Evolutionary conservation across 2,888 invertebrate species (phyloP).

Genomic region (Cynaeus angustus): DNA sequence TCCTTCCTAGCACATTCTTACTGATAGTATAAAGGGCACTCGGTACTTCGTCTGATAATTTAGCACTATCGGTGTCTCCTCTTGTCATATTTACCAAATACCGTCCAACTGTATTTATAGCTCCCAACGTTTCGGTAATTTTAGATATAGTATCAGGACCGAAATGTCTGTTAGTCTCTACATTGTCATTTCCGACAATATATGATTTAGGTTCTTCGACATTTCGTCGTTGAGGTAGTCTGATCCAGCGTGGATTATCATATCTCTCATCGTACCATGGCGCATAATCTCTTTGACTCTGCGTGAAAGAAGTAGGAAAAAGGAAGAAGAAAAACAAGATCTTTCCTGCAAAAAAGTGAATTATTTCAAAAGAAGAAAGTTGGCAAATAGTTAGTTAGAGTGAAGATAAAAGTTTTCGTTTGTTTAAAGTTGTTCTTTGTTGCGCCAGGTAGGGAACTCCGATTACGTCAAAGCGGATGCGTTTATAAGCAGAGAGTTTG

Average conservation of each 20-base stretch:
- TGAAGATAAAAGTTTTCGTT: not conserved
- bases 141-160: slow-evolving; percentile 71
- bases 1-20: slow-evolving; percentile 85
- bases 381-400: not conserved
- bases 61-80: slow-evolving; percentile 66
- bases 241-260: slow-evolving; percentile 60
- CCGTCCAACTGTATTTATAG: slow-evolving; percentile 89
- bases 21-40: slow-evolving; percentile 86
- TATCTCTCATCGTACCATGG: slow-evolving; percentile 59
- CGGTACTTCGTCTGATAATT: slow-evolving; percentile 76
- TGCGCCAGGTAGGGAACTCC: slow-evolving; percentile 49
- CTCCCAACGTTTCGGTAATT: slow-evolving; percentile 80
- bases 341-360: slow-evolving; percentile 57
- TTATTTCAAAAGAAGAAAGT: slow-evolving; percentile 38
- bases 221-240: slow-evolving; percentile 59
- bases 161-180: slow-evolving; percentile 66
- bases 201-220: slow-evolving; percentile 30
- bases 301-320: slow-evolving; percentile 56
- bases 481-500: slow-evolving; percentile 52
- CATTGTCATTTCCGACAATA: slow-evolving; percentile 51
- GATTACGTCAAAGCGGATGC: slow-evolving; percentile 59
- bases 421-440: slow-evolving; percentile 11
- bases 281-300: slow-evolving; percentile 55
- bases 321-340: slow-evolving; percentile 58
- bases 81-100: slow-evolving; percentile 89